Evolutionary conservation across 2,888 invertebrate species (phyloP).

Genomic region (Luperina nickerlii): DNA sequence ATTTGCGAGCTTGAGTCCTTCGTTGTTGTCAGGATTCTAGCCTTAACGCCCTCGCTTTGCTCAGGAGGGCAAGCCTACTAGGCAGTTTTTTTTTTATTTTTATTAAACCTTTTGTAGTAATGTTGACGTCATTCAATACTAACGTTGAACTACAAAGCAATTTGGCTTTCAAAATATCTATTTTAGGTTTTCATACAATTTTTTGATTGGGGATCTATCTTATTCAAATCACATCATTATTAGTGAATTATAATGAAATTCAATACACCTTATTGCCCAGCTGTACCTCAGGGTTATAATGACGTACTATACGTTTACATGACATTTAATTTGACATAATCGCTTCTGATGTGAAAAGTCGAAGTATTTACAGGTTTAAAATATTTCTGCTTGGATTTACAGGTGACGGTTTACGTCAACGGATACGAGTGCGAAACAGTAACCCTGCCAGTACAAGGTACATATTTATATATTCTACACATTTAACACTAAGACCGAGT

Average conservation of each 20-base stretch:
- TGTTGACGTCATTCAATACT: neutral
- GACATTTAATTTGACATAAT: neutral
- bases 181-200: no score
- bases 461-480: neutral
- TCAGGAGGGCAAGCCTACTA: no score
- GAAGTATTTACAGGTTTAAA: neutral
- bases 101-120: neutral
- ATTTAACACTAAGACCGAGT: neutral
- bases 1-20: neutral
- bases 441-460: constrained; percentile 90
- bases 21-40: no score
- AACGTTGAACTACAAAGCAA: no score
- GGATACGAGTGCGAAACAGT: constrained; percentile 90
- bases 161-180: no score
- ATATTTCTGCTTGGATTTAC: constrained; percentile 45
- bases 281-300: neutral
- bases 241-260: no score
- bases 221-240: neutral
- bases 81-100: neutral
- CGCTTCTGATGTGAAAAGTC: no score
- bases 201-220: no score
- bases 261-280: neutral
- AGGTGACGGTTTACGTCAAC: constrained; percentile 90
- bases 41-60: no score
- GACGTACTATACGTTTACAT: neutral